These are phyloP conservation scores for Listronotus oregonensis DNA, from an alignment of 1,140 invertebrate species.

Conservation along the genomic window DNA sequence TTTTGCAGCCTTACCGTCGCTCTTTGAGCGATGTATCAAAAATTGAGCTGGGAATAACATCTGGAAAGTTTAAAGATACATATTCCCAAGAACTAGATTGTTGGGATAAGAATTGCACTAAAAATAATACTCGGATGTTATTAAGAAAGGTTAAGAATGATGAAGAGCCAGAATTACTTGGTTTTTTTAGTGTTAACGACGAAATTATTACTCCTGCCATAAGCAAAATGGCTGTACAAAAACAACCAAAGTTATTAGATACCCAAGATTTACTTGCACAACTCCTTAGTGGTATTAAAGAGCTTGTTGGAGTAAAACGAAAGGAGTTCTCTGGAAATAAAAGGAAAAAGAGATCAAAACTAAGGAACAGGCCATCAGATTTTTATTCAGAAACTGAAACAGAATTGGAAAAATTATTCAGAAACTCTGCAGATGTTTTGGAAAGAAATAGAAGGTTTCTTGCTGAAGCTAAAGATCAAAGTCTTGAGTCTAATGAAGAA, in stretches of 20 bases:
- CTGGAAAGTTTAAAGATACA: neutral
- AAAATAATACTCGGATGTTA: constrained; percentile 9
- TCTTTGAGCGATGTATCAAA: neutral
- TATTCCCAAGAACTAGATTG: neutral
- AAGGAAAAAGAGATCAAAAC: neutral
- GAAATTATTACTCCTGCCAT: constrained; percentile 11
- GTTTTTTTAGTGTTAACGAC: constrained; percentile 36
- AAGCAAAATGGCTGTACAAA: constrained; percentile 14
- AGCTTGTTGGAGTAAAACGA: constrained; percentile 10
- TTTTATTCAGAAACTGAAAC: constrained; percentile 35
- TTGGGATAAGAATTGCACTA: constrained; percentile 15
- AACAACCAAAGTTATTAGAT: neutral
- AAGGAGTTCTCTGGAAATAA: constrained; percentile 5
- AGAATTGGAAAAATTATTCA: constrained; percentile 33
- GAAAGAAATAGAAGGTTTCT: constrained; percentile 28
- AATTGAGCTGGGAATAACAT: neutral
- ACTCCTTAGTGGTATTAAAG: constrained; percentile 14
- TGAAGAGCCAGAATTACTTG: constrained; percentile 28
- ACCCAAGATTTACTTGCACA: constrained; percentile 5
- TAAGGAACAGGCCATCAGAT: constrained; percentile 3
- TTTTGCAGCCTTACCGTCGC: neutral
- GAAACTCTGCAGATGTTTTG: constrained; percentile 12
- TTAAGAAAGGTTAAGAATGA: constrained; percentile 14
- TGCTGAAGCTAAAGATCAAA: constrained; percentile 16
- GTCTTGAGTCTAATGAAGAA: neutral